Evolutionary conservation across 2,113 vertebrate species (phyloP), one percentile per base, ranked within the genome.

Genomic region (Serilophus lunatus): DNA sequence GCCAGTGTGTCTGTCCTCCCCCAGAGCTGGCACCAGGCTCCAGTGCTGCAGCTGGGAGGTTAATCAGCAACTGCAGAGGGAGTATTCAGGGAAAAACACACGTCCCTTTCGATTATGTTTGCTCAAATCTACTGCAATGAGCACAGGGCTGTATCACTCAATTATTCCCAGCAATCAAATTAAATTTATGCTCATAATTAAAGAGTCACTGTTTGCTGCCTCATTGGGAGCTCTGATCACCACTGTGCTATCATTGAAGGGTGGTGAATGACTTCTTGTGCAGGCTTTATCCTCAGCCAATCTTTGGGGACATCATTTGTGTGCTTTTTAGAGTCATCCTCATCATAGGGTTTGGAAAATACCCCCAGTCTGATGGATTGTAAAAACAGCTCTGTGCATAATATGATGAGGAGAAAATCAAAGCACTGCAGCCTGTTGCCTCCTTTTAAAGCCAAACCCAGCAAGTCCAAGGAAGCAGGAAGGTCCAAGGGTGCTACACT

Each of bases 151-250:
- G 8, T 57, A 82, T 68, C 76, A n/a, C 59, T 94, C 83, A 40
- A 38, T 94, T 96, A 95, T 90, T 85, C 82, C 38, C 71, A 79
- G 88, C 88, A 92, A 93, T 76, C 94, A 94, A 92, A 88, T 92
- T 71, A 79, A 82, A 96, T 92, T 92, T 85, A 92, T 68, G 71
- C 70, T 79, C 16, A 0, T 84, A 82, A 87, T 90, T 93, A 87
- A 81, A 75, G 79, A 94, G 82, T 71, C 82, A 79, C 79, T 13
- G 0, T 47, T 87, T 79, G 80, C 83, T 90, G 83, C 79, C 57
- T 81, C 19, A 0, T 25, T 57, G 59, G 49, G 86, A 70, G 75
- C 29, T 68, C 82, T 72, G 79, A 56, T 75, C 50, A 83, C 26
- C 9, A 4, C 35, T 59, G 28, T 44, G 68, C 74, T 85, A 53